phyloP scores from a whole-genome alignment of 2,113 vertebrate species.

The Aepyceros melampus region DNA sequence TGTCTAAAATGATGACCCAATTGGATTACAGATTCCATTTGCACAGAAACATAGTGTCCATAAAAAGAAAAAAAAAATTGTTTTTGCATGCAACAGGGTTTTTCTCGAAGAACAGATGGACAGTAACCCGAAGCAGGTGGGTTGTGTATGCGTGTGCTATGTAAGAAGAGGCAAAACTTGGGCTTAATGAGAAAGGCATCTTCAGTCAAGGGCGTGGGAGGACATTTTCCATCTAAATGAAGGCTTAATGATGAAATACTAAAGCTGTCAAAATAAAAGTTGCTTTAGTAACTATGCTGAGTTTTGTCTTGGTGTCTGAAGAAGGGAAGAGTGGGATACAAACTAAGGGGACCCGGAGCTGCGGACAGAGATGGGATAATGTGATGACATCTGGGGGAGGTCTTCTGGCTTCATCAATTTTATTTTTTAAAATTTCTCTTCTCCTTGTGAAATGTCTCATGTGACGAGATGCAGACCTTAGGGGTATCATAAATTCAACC shows the following conservation, averaged over 20 bases:
- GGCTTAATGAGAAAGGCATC: constrained; percentile 44
- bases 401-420: neutral
- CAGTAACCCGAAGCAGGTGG: constrained; percentile 51
- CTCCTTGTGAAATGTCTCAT: neutral
- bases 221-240: constrained; percentile 56
- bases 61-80: constrained; percentile 20
- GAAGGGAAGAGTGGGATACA: neutral
- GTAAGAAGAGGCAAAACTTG: constrained; percentile 17
- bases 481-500: neutral
- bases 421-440: neutral
- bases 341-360: neutral
- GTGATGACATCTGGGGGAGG: neutral
- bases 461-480: neutral
- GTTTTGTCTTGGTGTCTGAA: neutral
- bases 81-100: neutral
- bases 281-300: neutral
- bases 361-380: neutral
- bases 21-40: constrained; percentile 11
- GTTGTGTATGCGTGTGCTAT: constrained; percentile 37
- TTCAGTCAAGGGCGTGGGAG: constrained; percentile 32
- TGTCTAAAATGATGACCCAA: neutral
- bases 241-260: constrained; percentile 4
- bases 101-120: constrained; percentile 42
- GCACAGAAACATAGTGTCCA: neutral
- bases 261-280: constrained; percentile 54